Evolutionary conservation across 1,140 invertebrate species (phyloP), one percentile per base, ranked within the genome.

Genomic region (Probaryconus sp.): DNA sequence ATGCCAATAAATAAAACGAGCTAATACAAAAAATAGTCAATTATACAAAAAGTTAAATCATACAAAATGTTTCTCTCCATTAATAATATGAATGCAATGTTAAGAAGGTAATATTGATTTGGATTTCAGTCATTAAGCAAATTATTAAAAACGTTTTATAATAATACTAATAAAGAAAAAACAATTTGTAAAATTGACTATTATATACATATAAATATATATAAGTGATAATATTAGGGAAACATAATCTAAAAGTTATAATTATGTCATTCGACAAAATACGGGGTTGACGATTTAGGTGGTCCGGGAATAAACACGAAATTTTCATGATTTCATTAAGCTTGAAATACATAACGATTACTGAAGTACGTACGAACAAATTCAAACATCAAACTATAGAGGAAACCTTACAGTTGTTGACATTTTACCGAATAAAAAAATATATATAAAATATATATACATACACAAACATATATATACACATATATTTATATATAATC

Each of bases 221-320:
- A 47, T 73, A 73, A 65, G 61, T 47, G 48, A 65, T 71, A 65
- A 65, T 0, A 21, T 47, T 64, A 47, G 28, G 38, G 24, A 47
- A 16, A 9, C 30, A 43, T 51, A 28, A 48, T 40, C 24, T 18
- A 16, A 38, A 17, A 4, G 9, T 13, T 45, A n/a, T 9, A 10
- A 48, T 61, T 5, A 30, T 14, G 7, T 35, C 14, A 7, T 51
- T 65, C 53, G 38, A 40, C 35, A 40, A 28, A 60, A 47, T 5
- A 3, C 0, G 33, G 10, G 18, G n/a, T 43, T 30, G 20, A 6
- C 26, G 53, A 73, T 64, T 50, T 75, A 78, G 78, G 84, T 87
- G 83, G 84, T 84, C 85, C 81, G 84, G 84, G 79, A 81, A 70
- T 48, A 58, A 30, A 48, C 69, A 75, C 16, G 10, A 43, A 43